A percentile compares a stretch with the other conserved stretches of the same genome.
These are phyloP conservation scores for Loripinus fragilis DNA, from an alignment of 2,888 invertebrate genomes.

Conservation along the genomic window DNA sequence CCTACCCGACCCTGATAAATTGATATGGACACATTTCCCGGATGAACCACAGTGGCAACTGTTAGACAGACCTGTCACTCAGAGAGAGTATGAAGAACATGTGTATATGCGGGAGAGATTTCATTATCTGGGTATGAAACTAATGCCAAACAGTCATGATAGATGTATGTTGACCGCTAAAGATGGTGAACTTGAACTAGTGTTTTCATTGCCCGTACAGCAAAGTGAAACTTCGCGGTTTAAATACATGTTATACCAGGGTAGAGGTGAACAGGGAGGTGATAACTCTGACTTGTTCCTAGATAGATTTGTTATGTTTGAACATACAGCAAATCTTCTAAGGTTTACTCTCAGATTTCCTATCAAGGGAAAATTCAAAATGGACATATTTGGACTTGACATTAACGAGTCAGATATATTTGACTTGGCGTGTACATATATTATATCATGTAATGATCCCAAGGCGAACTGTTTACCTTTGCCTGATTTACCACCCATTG, in stretches of 20 bases:
- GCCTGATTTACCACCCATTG: constrained; percentile 80
- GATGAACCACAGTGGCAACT: constrained; percentile 80
- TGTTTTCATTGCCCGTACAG: constrained; percentile 70
- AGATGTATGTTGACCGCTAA: constrained; percentile 69
- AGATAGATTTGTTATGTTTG: constrained; percentile 79
- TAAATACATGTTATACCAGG: constrained; percentile 79
- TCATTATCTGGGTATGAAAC: constrained; percentile 73
- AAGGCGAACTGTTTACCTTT: constrained; percentile 75
- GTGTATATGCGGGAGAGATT: constrained; percentile 80
- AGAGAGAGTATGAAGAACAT: constrained; percentile 74
- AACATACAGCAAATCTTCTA: constrained; percentile 72
- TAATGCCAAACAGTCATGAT: constrained; percentile 66
- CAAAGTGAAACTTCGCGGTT: constrained; percentile 72
- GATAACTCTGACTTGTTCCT: constrained; percentile 66
- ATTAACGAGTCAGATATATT: constrained; percentile 73
- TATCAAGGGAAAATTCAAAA: constrained; percentile 76
- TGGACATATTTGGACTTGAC: constrained; percentile 81
- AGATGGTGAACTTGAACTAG: constrained; percentile 76
- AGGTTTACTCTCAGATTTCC: constrained; percentile 75
- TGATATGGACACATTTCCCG: constrained; percentile 81
- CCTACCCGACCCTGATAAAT: constrained; percentile 79
- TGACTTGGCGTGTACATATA: constrained; percentile 80
- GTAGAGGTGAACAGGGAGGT: constrained; percentile 44
- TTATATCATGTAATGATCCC: constrained; percentile 75
- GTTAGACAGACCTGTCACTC: constrained; percentile 68